A percentile compares a stretch with the other conserved stretches of the same genome.
phyloP scores from a whole-genome alignment of 2,888 invertebrate genomes.

The Periphyllus acericola region DNA sequence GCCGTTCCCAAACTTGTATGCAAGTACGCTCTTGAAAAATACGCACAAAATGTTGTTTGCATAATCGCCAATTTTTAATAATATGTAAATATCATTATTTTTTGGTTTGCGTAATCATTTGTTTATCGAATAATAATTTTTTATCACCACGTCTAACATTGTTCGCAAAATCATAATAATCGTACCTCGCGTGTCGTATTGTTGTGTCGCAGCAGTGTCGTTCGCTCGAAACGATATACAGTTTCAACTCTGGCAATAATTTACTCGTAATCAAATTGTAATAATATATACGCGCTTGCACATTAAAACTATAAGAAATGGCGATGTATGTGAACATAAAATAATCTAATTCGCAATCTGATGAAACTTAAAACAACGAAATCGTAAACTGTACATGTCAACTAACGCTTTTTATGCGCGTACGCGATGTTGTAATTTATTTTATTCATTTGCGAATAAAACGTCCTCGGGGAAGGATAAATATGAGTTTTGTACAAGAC shows the following conservation, averaged over 20 bases:
- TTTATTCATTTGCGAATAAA: conserved; percentile 30
- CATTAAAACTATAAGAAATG: not conserved
- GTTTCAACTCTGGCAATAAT: not conserved
- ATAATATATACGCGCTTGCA: not conserved
- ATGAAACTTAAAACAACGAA: conserved; percentile 7
- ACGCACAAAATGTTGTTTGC: too few relatives aligned
- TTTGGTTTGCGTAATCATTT: too few relatives aligned
- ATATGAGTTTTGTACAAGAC: conserved; percentile 7
- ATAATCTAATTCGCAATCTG: conserved; percentile 35
- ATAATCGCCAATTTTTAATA: too few relatives aligned
- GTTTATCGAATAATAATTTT: too few relatives aligned
- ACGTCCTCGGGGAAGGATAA: not conserved
- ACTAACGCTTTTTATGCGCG: conserved; percentile 4
- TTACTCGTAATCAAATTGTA: not conserved
- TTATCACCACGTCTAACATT: too few relatives aligned
- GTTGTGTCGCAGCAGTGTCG: too few relatives aligned
- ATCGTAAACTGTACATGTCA: conserved; percentile 26
- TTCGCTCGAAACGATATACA: not conserved
- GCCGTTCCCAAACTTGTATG: too few relatives aligned
- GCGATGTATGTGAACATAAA: not conserved
- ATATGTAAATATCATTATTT: too few relatives aligned
- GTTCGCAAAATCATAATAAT: too few relatives aligned
- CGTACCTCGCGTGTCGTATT: too few relatives aligned
- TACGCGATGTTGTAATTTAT: not conserved
- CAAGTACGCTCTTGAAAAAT: too few relatives aligned